Conservation (phyloP, 2,113 vertebrate species). For the Eulemur macaco region DNA sequence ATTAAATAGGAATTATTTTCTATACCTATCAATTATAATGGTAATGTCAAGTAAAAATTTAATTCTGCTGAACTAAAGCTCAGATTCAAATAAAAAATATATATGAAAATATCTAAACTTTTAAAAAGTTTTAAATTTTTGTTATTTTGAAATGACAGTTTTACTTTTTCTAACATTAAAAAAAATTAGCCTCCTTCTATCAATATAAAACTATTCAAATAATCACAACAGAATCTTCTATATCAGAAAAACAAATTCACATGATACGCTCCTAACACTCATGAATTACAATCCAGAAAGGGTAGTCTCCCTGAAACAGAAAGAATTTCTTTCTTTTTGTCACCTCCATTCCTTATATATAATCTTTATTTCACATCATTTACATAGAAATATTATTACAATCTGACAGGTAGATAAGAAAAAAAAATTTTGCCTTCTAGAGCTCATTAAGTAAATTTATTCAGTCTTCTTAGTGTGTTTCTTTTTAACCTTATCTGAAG, state of each 20-base stretch:
- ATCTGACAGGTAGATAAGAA: constrained; percentile 14
- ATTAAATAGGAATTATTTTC: constrained; percentile 42
- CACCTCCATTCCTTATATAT: constrained; percentile 59
- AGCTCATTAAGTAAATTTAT: constrained; percentile 48
- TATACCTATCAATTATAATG: constrained; percentile 48
- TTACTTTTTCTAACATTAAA: constrained; percentile 47
- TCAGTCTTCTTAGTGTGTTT: constrained; percentile 83
- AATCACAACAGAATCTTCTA: constrained; percentile 67
- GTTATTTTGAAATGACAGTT: constrained; percentile 61
- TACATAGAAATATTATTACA: constrained; percentile 66
- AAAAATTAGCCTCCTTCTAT: constrained; percentile 51
- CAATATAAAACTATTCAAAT: constrained; percentile 78
- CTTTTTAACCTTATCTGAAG: constrained; percentile 71
- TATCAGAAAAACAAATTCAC: constrained; percentile 72
- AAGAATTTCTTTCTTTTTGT: constrained; percentile 62
- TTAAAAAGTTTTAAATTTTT: constrained; percentile 26
- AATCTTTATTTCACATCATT: constrained; percentile 73
- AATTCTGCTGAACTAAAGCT: constrained; percentile 41
- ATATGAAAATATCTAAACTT: constrained; percentile 43
- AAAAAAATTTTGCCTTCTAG: constrained; percentile 21
- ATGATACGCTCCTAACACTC: constrained; percentile 63
- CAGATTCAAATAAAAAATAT: constrained; percentile 47
- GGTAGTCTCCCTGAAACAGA: constrained; percentile 49
- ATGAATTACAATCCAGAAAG: constrained; percentile 69
- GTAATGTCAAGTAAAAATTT: constrained; percentile 50